Evolutionary conservation across 2,113 vertebrate species (phyloP), one percentile per base, ranked within the genome.

Genomic region (Patagioenas fasciata): DNA sequence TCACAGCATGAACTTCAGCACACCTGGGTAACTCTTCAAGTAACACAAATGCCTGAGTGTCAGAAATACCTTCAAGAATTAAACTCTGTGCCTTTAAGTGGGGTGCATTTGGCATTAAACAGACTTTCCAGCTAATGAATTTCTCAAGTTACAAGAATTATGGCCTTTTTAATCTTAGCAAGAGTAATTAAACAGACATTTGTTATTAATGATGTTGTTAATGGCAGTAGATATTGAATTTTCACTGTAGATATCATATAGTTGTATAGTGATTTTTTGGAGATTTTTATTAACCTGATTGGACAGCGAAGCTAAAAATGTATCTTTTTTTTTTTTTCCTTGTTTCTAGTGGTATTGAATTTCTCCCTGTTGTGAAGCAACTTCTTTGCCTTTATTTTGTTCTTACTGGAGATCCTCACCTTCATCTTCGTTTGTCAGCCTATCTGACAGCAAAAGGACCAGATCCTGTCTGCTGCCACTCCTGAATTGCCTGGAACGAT

Each of bases 181-280:
- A 97, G 95, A 98, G 97, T 98, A 98, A 98, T 98, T 98, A 98
- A 98, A 98, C 92, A 97, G 97, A 97, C 97, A 97, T 98, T 98
- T 98, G 96, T 98, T 98, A 98, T 98, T 98, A 98, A 98, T 97
- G 97, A 97, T 98, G 95, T 98, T 98, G 97, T 97, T 98, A 98
- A 98, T 98, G 96, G 95, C 92, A 96, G 94, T 79, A 97, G 97
- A 98, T 98, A 98, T 91, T 97, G 97, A 97, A 97, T 97, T 97
- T 97, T 98, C 89, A 57, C 90, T 96, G 93, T 83, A 93, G 95
- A 97, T 96, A 96, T 95, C 94, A 94, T 75, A 95, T 64, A 93
- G 86, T 95, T 97, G 83, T 80, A 90, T 60, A 92, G 57, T 69
- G 93, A 95, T 95, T 97, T 94, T 97, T 95, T 89, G 36, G 90